phyloP scores from a whole-genome alignment of 2,113 vertebrate species.

The Taxidea taxus region DNA sequence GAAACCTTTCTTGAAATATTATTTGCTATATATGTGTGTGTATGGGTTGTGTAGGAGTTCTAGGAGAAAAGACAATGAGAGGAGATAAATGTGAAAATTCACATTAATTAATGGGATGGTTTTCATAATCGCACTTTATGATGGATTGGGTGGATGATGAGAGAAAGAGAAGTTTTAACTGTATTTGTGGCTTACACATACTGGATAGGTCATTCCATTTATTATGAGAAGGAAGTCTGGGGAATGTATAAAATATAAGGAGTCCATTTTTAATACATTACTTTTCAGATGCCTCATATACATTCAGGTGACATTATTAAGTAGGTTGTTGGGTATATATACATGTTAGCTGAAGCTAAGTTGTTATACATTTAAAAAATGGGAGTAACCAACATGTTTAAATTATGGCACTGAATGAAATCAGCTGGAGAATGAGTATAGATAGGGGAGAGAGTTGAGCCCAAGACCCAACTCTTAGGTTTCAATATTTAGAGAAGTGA shows the following conservation, averaged over 20 bases:
- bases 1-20: neutral
- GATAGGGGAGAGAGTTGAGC: neutral
- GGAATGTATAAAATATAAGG: neutral
- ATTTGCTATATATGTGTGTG: neutral
- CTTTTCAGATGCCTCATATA: neutral
- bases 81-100: neutral
- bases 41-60: neutral
- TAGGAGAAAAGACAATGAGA: neutral
- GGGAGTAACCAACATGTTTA: neutral
- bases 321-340: neutral
- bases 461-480: neutral
- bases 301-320: neutral
- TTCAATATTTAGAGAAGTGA: neutral
- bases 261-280: neutral
- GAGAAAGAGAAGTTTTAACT: neutral
- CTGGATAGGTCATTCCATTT: neutral
- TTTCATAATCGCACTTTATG: neutral
- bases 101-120: neutral
- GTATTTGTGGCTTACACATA: neutral
- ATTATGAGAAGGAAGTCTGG: neutral
- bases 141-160: neutral
- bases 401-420: neutral
- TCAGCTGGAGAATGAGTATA: neutral
- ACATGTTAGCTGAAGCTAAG: neutral
- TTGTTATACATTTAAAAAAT: neutral